Conservation (phyloP, 1,140 invertebrate species). For the Euborellia annulipes region DNA sequence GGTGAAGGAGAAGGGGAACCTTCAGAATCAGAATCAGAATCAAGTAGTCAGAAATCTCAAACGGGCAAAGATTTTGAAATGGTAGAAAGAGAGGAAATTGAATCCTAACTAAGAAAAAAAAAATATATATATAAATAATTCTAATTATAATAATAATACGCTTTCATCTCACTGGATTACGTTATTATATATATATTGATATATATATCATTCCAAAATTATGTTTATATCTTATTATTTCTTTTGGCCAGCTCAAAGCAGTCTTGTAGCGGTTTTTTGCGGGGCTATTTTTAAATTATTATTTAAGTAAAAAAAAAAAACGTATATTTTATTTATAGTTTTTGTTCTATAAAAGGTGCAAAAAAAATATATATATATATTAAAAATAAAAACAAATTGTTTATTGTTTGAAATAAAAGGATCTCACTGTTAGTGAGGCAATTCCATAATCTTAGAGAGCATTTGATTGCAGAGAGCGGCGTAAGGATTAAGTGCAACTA, state of each 20-base stretch:
- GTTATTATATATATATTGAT: too few species aligned
- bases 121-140: too few species aligned
- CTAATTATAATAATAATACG: too few species aligned
- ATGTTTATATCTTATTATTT: too few species aligned
- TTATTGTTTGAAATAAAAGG: neutral
- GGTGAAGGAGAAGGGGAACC: constrained; percentile 27
- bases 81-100: constrained; percentile 43
- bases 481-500: constrained; percentile 68
- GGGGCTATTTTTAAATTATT: constrained; percentile 13
- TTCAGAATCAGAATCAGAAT: constrained; percentile 45
- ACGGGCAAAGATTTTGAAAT: constrained; percentile 70
- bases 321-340: too few species aligned
- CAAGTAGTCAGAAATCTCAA: constrained; percentile 49
- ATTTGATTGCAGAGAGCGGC: constrained; percentile 85
- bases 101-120: constrained; percentile 21
- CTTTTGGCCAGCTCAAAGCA: too few species aligned
- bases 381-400: constrained; percentile 14
- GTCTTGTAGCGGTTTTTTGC: too few species aligned
- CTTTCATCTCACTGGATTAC: too few species aligned
- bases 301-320: neutral
- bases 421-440: too few species aligned
- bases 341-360: constrained; percentile 1
- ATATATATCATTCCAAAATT: too few species aligned
- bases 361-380: constrained; percentile 8
- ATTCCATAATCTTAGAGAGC: constrained; percentile 49